These are phyloP conservation scores for Rhinolophus ferrumequinum DNA, from an alignment of 2,113 vertebrate species.

Conservation along the genomic window DNA sequence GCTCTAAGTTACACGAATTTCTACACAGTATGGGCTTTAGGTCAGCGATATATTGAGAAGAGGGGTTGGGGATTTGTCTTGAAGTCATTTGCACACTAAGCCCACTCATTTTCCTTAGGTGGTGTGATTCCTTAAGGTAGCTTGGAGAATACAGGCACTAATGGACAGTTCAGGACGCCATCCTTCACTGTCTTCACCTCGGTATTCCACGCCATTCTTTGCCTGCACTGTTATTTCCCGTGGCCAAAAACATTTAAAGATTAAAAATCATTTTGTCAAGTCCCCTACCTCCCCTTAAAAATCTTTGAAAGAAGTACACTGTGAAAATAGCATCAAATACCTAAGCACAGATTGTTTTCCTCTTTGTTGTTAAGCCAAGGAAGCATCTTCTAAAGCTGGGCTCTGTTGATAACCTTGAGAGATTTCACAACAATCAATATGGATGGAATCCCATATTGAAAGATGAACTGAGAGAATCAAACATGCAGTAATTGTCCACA, in stretches of 20 bases:
- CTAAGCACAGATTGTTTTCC: not conserved
- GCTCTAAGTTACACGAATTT: not conserved
- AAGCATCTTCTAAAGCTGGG: not conserved
- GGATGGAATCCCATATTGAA: not conserved
- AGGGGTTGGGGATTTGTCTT: not conserved
- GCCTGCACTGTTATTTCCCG: not conserved
- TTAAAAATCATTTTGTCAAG: not conserved
- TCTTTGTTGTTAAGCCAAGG: not conserved
- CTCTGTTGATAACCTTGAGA: not conserved
- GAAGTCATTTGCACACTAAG: not conserved
- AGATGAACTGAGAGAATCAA: not conserved
- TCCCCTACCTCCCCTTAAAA: not conserved
- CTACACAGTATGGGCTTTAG: not conserved
- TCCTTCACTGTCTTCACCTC: not conserved
- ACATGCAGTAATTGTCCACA: not conserved
- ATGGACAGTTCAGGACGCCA: not conserved
- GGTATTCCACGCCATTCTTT: not conserved
- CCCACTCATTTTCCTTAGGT: not conserved
- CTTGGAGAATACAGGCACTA: not conserved
- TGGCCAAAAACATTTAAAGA: not conserved
- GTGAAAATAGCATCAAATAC: slow-evolving; percentile 27
- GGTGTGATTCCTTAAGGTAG: not conserved
- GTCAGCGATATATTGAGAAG: not conserved
- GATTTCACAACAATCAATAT: not conserved
- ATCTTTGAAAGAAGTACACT: not conserved